These are phyloP conservation scores for Styela plicata DNA, from an alignment of 23 tunicate genomes.

Conservation along the genomic window DNA sequence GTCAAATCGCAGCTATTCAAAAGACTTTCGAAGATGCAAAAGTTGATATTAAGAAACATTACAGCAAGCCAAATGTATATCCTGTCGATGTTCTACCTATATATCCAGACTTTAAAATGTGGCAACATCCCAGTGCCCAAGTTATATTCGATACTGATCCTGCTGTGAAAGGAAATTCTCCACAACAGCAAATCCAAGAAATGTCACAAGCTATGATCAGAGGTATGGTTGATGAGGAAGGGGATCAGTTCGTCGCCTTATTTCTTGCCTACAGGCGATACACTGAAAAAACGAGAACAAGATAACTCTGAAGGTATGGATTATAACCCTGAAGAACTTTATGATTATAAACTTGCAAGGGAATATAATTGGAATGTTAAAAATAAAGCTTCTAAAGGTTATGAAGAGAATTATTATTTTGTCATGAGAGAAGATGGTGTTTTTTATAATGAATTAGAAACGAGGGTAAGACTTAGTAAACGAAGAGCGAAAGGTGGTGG, in stretches of 20 bases:
- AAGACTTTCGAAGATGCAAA: constrained; percentile 96
- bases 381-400: constrained; percentile 98
- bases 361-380: constrained; percentile 99
- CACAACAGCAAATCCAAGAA: constrained; percentile 67
- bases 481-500: constrained; percentile 89
- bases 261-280: constrained; percentile 86
- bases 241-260: constrained; percentile 97
- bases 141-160: constrained; percentile 99
- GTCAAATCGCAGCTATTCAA: constrained; percentile 92
- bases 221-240: constrained; percentile 99
- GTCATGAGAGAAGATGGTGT: constrained; percentile 88
- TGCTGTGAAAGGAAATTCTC: constrained; percentile 48
- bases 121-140: constrained; percentile 99
- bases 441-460: constrained; percentile 94
- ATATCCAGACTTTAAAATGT: constrained; percentile 98
- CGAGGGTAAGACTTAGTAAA: constrained; percentile 92
- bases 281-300: constrained; percentile 62
- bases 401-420: constrained; percentile 94
- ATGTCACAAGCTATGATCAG: constrained; percentile 99
- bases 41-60: constrained; percentile 73
- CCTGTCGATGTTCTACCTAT: constrained; percentile 88
- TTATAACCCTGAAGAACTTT: constrained; percentile 79
- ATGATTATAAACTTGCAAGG: constrained; percentile 90
- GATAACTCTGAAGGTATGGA: constrained; percentile 73
- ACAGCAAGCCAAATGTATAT: constrained; percentile 87